These are phyloP conservation scores for Diplosoma virens DNA, from an alignment of 23 tunicate species.

Conservation along the genomic window DNA sequence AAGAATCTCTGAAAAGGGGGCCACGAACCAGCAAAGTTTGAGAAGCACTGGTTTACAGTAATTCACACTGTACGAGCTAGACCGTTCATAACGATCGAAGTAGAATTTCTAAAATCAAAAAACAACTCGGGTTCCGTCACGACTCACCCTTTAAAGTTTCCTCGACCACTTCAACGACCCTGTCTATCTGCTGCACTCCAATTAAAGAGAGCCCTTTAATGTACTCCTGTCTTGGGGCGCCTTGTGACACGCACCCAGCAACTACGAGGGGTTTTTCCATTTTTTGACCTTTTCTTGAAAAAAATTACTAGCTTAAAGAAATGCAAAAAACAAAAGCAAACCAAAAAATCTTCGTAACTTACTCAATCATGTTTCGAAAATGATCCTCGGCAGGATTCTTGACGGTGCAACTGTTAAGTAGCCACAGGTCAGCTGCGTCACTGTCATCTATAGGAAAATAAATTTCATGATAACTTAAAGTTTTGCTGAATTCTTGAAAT, in stretches of 20 bases:
- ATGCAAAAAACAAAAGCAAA: no score
- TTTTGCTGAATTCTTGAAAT: no score
- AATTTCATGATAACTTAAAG: no score
- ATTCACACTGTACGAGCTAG: no score
- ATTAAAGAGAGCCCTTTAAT: slow-evolving; percentile 88
- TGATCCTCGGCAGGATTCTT: slow-evolving; percentile 99
- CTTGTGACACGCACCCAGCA: slow-evolving; percentile 99
- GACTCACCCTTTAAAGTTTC: slow-evolving; percentile 93
- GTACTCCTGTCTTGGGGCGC: slow-evolving; percentile 75
- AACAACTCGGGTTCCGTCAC: no score
- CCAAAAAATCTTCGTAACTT: slow-evolving; percentile 5
- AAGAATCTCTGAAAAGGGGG: no score
- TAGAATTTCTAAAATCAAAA: no score
- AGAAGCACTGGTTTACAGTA: no score
- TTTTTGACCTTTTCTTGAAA: slow-evolving; percentile 56
- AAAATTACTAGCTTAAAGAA: no score
- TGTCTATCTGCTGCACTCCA: slow-evolving; percentile 98
- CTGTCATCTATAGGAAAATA: slow-evolving; percentile 33
- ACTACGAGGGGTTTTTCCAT: slow-evolving; percentile 76
- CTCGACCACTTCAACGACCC: slow-evolving; percentile 98
- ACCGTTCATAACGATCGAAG: no score
- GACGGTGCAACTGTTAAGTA: slow-evolving; percentile 97
- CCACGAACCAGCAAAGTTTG: no score
- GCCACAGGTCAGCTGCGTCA: slow-evolving; percentile 63
- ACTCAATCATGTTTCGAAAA: slow-evolving; percentile 93